Percentiles rank a stretch among this genome's conserved stretches.
Conservation (phyloP, 2,888 invertebrate genomes). For the Serrognathus titanus region DNA sequence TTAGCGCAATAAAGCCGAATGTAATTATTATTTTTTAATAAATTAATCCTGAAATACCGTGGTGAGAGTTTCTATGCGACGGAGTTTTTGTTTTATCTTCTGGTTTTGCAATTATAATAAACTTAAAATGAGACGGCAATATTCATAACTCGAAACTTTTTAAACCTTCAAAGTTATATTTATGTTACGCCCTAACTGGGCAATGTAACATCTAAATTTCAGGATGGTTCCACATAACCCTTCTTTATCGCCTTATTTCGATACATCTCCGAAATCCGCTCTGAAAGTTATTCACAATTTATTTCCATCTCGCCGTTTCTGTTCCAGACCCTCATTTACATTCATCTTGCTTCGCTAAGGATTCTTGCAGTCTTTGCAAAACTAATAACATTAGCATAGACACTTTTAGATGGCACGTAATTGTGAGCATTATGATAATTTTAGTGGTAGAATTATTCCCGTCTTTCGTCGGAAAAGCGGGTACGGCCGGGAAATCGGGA, state of each 20-base stretch:
- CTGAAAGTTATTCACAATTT: constrained; percentile 43
- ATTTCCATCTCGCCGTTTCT: constrained; percentile 31
- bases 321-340: constrained; percentile 31
- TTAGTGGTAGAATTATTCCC: neutral
- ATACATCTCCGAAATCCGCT: constrained; percentile 47
- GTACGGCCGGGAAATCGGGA: no score
- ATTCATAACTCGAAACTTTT: constrained; percentile 41
- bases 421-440: neutral
- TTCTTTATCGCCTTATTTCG: constrained; percentile 47
- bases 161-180: constrained; percentile 41
- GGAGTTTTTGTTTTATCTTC: no score
- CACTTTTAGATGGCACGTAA: neutral
- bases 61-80: no score
- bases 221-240: constrained; percentile 44
- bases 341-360: constrained; percentile 29
- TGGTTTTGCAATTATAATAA: no score
- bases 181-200: constrained; percentile 35
- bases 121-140: constrained; percentile 23
- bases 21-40: no score
- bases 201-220: constrained; percentile 45
- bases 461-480: no score
- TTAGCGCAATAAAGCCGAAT: neutral
- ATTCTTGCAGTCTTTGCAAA: constrained; percentile 23
- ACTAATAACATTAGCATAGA: constrained; percentile 17
- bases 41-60: no score